Evolutionary conservation across 2,888 invertebrate genomes (phyloP).

Genomic region (Clostera curtula): DNA sequence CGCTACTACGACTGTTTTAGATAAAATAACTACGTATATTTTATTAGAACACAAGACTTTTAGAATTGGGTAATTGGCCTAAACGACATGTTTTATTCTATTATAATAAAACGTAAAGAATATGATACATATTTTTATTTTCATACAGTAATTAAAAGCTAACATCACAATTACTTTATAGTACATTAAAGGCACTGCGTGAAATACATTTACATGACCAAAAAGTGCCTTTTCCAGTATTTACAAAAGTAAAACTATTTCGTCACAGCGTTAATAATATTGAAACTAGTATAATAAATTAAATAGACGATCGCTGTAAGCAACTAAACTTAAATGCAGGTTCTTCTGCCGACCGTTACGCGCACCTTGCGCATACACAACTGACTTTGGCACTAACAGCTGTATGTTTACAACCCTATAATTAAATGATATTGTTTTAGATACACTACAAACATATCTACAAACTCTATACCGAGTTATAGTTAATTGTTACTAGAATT

Average conservation of each 20-base stretch:
- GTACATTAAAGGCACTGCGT: constrained; percentile 53
- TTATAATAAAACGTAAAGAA: not conserved
- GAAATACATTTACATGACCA: constrained; percentile 16
- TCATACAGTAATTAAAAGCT: constrained; percentile 24
- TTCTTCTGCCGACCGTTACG: constrained; percentile 52
- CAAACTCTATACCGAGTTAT: constrained; percentile 11
- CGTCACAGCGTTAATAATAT: no score
- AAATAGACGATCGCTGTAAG: constrained; percentile 16
- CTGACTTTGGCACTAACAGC: constrained; percentile 67
- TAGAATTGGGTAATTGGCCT: no score
- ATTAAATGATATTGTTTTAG: no score
- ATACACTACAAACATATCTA: no score
- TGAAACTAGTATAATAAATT: no score
- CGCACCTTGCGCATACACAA: constrained; percentile 64
- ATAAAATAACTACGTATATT: no score
- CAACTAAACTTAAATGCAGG: constrained; percentile 24
- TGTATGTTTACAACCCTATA: no score
- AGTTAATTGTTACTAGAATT: constrained; percentile 20
- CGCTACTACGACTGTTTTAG: no score
- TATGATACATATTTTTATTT: constrained; percentile 18
- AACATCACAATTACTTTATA: constrained; percentile 58
- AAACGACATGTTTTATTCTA: not conserved
- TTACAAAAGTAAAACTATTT: no score
- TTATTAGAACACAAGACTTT: no score
- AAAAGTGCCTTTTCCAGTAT: constrained; percentile 38